phyloP scores from a whole-genome alignment of 2,797 vertebrate genomes.

The Crenuchus spilurus region DNA sequence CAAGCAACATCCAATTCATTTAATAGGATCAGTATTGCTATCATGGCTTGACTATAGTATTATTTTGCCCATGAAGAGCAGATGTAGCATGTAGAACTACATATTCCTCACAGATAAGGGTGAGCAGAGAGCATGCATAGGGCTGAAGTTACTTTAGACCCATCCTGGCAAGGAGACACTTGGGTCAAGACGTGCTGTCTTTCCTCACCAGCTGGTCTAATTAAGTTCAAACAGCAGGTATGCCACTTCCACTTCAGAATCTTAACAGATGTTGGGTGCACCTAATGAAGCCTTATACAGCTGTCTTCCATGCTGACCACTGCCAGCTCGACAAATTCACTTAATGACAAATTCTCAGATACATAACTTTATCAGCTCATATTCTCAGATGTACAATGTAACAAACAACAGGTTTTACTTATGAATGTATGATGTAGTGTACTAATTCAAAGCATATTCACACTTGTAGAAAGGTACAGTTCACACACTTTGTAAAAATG shows the following conservation, averaged over 20 bases:
- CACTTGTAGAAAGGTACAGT: too few species aligned
- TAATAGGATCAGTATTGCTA: too few species aligned
- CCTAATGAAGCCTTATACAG: slow-evolving; percentile 41
- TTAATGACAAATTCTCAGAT: background rate
- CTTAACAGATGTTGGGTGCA: slow-evolving; percentile 44
- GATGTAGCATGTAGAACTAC: too few species aligned
- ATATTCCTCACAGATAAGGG: background rate
- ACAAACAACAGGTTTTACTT: too few species aligned
- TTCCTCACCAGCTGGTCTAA: slow-evolving; percentile 52
- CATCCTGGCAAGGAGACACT: slow-evolving; percentile 33
- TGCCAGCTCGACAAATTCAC: background rate
- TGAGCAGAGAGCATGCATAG: slow-evolving; percentile 3
- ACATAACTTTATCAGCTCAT: too few species aligned
- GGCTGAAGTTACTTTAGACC: slow-evolving; percentile 55
- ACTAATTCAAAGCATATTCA: too few species aligned
- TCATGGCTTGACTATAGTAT: too few species aligned
- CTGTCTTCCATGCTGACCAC: slow-evolving; percentile 20
- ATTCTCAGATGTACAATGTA: too few species aligned
- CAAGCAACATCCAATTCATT: too few species aligned
- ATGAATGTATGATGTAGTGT: too few species aligned
- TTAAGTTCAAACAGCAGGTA: slow-evolving; percentile 53
- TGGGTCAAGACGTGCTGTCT: slow-evolving; percentile 57
- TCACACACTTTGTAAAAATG: too few species aligned
- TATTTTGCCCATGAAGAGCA: too few species aligned
- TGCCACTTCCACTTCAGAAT: slow-evolving; percentile 19